Evolutionary conservation across 2,113 vertebrate species (phyloP).

Genomic region (Pangasianodon hypophthalmus): DNA sequence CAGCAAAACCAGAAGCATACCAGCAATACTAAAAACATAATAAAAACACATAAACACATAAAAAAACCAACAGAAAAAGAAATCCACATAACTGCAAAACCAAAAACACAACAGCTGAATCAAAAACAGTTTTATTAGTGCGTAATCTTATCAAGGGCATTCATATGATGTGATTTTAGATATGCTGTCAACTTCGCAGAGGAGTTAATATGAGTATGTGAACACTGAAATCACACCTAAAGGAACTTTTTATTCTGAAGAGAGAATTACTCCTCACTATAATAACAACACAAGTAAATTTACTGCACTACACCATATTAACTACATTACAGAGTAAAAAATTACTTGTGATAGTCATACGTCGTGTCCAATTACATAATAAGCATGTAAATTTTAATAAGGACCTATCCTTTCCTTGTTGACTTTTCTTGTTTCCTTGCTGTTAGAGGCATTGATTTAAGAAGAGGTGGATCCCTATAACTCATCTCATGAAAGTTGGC

Average conservation of each 20-base stretch:
- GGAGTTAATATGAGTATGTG: background rate
- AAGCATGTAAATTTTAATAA: background rate
- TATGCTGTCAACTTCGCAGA: background rate
- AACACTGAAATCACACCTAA: background rate
- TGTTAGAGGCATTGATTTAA: slow-evolving; percentile 47
- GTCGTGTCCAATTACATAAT: background rate
- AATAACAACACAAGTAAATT: background rate
- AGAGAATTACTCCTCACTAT: background rate
- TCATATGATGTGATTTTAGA: background rate
- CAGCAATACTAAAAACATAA: background rate
- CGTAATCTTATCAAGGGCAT: too few species aligned
- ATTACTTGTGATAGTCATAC: background rate
- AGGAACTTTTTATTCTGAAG: background rate
- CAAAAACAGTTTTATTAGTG: background rate
- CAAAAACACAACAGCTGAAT: too few species aligned
- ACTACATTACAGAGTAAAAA: background rate
- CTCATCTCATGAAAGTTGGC: slow-evolving; percentile 23
- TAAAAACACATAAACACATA: background rate
- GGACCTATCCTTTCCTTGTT: background rate
- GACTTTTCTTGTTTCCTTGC: background rate
- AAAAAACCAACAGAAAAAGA: too few species aligned
- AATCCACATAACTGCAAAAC: too few species aligned
- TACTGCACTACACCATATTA: background rate
- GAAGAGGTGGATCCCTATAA: slow-evolving; percentile 17
- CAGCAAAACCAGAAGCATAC: background rate